Evolutionary conservation across 2,797 vertebrate genomes (phyloP).

Genomic region (Pseudochaenichthys georgianus): DNA sequence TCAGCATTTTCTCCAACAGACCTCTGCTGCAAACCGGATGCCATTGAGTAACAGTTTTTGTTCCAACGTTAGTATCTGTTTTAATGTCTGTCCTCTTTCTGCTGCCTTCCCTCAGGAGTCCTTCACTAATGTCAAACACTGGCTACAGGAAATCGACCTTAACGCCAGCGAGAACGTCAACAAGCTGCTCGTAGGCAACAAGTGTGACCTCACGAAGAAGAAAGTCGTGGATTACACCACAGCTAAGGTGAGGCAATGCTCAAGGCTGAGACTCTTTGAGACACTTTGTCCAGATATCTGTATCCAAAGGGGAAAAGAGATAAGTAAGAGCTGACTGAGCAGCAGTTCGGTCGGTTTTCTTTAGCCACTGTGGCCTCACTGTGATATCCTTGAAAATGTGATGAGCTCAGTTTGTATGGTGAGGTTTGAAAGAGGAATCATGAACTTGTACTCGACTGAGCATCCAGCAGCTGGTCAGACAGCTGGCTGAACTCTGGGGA

Average conservation of each 20-base stretch:
- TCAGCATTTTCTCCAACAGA: neutral
- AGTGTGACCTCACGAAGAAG: conserved; percentile 96
- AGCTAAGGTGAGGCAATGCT: conserved; percentile 87
- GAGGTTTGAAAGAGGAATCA: neutral
- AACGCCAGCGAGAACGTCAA: conserved; percentile 98
- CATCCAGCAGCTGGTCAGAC: neutral
- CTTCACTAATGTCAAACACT: conserved; percentile 97
- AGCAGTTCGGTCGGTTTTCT: neutral
- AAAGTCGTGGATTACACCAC: conserved; percentile 98
- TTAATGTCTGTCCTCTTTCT: conserved; percentile 1
- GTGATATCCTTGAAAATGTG: neutral
- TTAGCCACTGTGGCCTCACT: neutral
- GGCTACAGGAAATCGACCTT: conserved; percentile 97
- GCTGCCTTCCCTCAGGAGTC: conserved; percentile 86
- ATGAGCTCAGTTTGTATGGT: neutral
- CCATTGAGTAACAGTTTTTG: neutral
- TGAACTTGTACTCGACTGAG: neutral
- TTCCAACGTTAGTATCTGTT: neutral
- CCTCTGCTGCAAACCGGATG: neutral
- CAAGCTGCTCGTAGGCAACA: conserved; percentile 97
- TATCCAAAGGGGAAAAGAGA: neutral
- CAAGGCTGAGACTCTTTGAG: neutral
- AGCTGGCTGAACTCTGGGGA: too few species aligned
- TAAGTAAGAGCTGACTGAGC: neutral
- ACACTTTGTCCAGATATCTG: neutral